These are phyloP conservation scores for Beroe forskalii DNA, from an alignment of 37 sponge, comb jelly and placozoan genomes.

Conservation along the genomic window DNA sequence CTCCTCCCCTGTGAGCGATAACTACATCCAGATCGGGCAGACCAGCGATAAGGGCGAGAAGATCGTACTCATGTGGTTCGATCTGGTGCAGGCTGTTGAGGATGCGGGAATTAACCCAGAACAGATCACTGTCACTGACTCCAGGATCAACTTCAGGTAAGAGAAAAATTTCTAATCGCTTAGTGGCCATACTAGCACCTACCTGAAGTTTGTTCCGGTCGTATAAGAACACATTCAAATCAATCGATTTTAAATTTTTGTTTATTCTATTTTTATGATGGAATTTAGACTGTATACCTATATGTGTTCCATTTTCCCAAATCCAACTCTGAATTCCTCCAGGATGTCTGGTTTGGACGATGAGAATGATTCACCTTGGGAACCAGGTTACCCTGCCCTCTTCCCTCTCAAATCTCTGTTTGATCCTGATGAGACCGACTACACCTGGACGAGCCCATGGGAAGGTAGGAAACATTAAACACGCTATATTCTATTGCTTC, in stretches of 20 bases:
- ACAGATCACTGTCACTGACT: slow-evolving; percentile 60
- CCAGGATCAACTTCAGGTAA: slow-evolving; percentile 55
- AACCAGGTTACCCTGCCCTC: background rate
- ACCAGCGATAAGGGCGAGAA: slow-evolving; percentile 15
- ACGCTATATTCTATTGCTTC: too few relatives aligned
- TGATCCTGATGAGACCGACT: background rate
- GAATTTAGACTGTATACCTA: too few relatives aligned
- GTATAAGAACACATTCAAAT: too few relatives aligned
- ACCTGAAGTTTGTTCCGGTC: too few relatives aligned
- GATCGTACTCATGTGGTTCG: slow-evolving; percentile 31
- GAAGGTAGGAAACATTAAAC: background rate
- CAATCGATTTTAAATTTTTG: too few relatives aligned
- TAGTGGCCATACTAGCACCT: background rate
- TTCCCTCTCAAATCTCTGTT: slow-evolving; percentile 20
- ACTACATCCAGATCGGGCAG: slow-evolving; percentile 61
- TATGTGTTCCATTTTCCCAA: too few relatives aligned
- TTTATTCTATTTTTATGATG: too few relatives aligned
- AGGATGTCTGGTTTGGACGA: background rate
- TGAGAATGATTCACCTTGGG: slow-evolving; percentile 4
- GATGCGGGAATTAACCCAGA: slow-evolving; percentile 4
- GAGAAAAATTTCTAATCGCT: too few relatives aligned
- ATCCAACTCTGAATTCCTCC: too few relatives aligned
- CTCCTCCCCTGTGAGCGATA: background rate
- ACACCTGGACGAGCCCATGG: slow-evolving; percentile 20
- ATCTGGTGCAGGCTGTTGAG: background rate